A percentile compares a stretch with the other conserved stretches of the same genome.
phyloP scores from a whole-genome alignment of 2,797 vertebrate genomes.

The Lacerta viridis region DNA sequence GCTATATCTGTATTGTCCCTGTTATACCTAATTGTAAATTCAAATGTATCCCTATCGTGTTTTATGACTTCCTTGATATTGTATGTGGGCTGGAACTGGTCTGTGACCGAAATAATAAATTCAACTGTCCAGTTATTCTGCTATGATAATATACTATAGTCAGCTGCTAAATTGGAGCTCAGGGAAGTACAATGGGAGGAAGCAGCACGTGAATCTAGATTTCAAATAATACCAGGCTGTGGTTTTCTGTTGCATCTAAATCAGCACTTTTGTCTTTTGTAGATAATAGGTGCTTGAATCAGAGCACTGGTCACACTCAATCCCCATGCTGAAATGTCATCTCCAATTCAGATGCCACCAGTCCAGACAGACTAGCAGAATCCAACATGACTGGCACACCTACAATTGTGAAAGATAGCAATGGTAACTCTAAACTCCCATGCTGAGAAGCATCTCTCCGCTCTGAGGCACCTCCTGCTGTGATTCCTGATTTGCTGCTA shows the following conservation, averaged over 20 bases:
- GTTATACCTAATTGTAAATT: too few species aligned
- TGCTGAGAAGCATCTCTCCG: not conserved
- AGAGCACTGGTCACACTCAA: not conserved
- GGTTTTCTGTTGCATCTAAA: not conserved
- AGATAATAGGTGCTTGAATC: not conserved
- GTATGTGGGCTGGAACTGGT: too few species aligned
- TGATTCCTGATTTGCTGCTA: not conserved
- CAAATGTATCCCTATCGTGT: too few species aligned
- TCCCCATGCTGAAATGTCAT: not conserved
- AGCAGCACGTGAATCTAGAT: not conserved
- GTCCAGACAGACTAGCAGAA: not conserved
- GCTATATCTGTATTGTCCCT: too few species aligned
- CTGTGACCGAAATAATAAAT: too few species aligned
- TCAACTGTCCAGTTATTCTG: not conserved
- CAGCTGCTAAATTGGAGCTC: not conserved
- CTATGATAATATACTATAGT: not conserved
- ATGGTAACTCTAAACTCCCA: not conserved
- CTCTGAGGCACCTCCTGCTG: not conserved
- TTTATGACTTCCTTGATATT: too few species aligned
- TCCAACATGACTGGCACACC: not conserved
- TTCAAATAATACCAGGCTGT: not conserved
- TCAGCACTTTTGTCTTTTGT: not conserved
- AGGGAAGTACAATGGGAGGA: not conserved
- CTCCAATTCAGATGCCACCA: not conserved
- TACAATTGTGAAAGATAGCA: not conserved